A percentile compares a stretch with the other conserved stretches of the same genome.
Evolutionary conservation across 2,113 vertebrate genomes (phyloP).

Genomic region (Indri indri): DNA sequence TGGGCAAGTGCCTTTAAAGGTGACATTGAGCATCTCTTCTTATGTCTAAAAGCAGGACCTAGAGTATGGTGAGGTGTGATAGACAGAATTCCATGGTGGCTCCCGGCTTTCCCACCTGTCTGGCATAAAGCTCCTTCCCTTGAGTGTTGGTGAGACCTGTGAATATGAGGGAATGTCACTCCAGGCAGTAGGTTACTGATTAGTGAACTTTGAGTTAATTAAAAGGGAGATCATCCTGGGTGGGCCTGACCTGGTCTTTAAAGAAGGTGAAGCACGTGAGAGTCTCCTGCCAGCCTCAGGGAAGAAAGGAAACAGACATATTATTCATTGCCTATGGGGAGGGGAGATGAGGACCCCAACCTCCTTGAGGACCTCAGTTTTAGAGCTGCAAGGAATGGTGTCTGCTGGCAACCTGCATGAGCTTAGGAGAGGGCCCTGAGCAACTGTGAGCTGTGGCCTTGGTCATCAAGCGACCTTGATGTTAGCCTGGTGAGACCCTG

Average conservation of each 20-base stretch:
- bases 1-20: not conserved
- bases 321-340: not conserved
- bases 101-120: not conserved
- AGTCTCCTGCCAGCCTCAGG: not conserved
- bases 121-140: not conserved
- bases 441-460: not conserved
- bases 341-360: not conserved
- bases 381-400: not conserved
- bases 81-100: not conserved
- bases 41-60: not conserved
- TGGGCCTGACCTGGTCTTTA: not conserved
- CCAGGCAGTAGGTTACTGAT: not conserved
- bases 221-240: not conserved
- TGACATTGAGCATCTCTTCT: not conserved
- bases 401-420: not conserved
- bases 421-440: not conserved
- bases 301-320: not conserved
- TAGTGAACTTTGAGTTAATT: not conserved
- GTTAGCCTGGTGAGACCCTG: not conserved
- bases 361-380: not conserved
- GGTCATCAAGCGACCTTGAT: no score
- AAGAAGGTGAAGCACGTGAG: not conserved
- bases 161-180: no score
- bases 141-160: not conserved
- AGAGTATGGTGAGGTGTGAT: not conserved